Conservation (phyloP, 2,113 vertebrate genomes). For the Rhinoptilus africanus region DNA sequence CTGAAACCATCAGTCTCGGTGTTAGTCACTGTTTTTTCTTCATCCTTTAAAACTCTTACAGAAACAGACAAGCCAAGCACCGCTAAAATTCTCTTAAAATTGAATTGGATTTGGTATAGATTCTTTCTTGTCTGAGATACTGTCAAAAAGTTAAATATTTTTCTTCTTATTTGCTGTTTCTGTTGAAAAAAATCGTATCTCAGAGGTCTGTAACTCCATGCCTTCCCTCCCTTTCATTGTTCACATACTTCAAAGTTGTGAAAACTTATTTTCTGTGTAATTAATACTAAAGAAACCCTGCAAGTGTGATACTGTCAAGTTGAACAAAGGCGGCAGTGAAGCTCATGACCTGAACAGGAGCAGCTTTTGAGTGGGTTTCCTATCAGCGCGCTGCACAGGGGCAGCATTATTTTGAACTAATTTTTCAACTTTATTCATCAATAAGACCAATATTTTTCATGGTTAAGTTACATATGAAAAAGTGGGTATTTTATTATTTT, state of each 20-base stretch:
- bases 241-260: constrained; percentile 48
- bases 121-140: not conserved
- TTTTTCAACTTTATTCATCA: constrained; percentile 91
- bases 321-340: constrained; percentile 66
- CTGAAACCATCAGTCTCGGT: not conserved
- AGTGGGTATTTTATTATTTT: constrained; percentile 82
- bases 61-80: not conserved
- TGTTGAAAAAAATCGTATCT: not conserved
- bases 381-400: constrained; percentile 10
- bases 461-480: constrained; percentile 94
- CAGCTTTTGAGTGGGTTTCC: constrained; percentile 41
- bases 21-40: not conserved
- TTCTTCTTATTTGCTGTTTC: not conserved
- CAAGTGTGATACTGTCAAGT: constrained; percentile 47
- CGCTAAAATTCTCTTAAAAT: not conserved
- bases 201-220: constrained; percentile 47
- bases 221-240: constrained; percentile 60
- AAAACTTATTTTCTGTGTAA: constrained; percentile 60
- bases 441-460: constrained; percentile 97
- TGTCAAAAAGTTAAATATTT: not conserved
- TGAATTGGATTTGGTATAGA: not conserved
- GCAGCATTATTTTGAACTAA: constrained; percentile 62
- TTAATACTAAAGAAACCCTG: constrained; percentile 70
- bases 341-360: constrained; percentile 62
- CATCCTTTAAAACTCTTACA: not conserved